A percentile compares a stretch with the other conserved stretches of the same genome.
Evolutionary conservation across 2,888 invertebrate genomes (phyloP).

Genomic region (Andrena camellia): DNA sequence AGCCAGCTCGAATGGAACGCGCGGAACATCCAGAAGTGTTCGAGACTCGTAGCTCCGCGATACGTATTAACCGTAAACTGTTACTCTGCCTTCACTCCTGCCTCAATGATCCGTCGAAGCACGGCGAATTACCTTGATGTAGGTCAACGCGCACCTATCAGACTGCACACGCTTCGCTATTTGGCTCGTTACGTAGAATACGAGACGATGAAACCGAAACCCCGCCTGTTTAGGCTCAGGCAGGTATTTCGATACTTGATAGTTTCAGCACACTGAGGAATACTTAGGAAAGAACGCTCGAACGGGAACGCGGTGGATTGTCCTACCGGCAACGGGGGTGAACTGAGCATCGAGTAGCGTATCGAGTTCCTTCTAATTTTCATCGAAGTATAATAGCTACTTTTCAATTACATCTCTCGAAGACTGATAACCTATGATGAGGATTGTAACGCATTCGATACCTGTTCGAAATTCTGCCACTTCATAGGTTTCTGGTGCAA

Average conservation of each 20-base stretch:
- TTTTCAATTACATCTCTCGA: not conserved
- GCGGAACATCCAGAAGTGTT: slow-evolving; percentile 18
- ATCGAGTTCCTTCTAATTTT: not conserved
- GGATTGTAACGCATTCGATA: not conserved
- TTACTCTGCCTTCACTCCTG: slow-evolving; percentile 23
- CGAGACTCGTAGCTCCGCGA: slow-evolving; percentile 23
- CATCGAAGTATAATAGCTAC: not conserved
- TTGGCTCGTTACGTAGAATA: slow-evolving; percentile 43
- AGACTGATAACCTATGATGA: not conserved
- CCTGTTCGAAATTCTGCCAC: no score
- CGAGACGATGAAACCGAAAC: slow-evolving; percentile 49
- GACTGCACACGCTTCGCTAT: slow-evolving; percentile 33
- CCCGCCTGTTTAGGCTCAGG: slow-evolving; percentile 4
- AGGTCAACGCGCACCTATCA: slow-evolving; percentile 63
- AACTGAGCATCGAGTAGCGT: not conserved
- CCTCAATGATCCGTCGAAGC: slow-evolving; percentile 25
- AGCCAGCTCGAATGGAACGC: slow-evolving; percentile 19
- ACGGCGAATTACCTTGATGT: slow-evolving; percentile 56
- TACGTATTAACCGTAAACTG: slow-evolving; percentile 33
- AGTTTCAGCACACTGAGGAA: not conserved
- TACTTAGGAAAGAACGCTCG: not conserved
- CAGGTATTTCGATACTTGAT: slow-evolving; percentile 2
- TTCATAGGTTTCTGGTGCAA: no score
- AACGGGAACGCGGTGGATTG: not conserved
- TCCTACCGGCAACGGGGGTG: not conserved